A percentile compares a stretch with the other conserved stretches of the same genome.
phyloP scores from a whole-genome alignment of 2,888 invertebrate species.

The Alloscopus bannaensis region DNA sequence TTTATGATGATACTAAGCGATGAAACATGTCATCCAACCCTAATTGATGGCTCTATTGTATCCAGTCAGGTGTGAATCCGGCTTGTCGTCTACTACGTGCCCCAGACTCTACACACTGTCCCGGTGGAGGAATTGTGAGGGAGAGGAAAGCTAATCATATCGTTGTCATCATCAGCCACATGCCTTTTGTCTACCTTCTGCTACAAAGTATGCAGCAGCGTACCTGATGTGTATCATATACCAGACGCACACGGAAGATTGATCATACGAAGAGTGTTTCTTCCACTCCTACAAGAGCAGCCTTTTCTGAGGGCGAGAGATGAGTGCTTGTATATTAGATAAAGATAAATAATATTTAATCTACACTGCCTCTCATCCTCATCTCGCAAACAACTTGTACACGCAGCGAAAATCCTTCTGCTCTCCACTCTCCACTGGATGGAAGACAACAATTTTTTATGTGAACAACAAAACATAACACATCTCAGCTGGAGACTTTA shows the following conservation, averaged over 20 bases:
- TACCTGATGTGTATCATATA: conserved; percentile 3
- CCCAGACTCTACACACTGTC: conserved; percentile 25
- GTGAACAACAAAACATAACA: conserved; percentile 31
- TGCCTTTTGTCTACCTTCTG: background rate
- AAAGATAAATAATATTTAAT: too few species aligned
- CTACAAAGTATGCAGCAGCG: conserved; percentile 7
- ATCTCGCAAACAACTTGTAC: background rate
- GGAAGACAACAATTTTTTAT: conserved; percentile 25
- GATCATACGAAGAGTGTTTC: too few species aligned
- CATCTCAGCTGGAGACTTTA: conserved; percentile 52
- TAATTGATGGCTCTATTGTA: conserved; percentile 61
- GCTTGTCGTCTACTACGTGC: conserved; percentile 49
- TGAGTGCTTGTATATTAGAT: too few species aligned
- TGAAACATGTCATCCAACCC: conserved; percentile 49
- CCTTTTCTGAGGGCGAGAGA: too few species aligned
- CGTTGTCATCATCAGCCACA: conserved; percentile 6
- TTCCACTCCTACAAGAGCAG: too few species aligned
- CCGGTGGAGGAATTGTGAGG: conserved; percentile 11
- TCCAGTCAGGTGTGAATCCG: conserved; percentile 67
- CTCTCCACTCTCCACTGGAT: too few species aligned
- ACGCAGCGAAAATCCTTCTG: too few species aligned
- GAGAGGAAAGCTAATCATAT: conserved; percentile 11
- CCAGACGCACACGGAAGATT: too few species aligned
- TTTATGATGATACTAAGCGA: too few species aligned
- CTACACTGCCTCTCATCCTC: conserved; percentile 8